Percentiles rank a stretch among this genome's conserved stretches.
Evolutionary conservation across 2,113 vertebrate species (phyloP).

Genomic region (Chiloscyllium plagiosum): DNA sequence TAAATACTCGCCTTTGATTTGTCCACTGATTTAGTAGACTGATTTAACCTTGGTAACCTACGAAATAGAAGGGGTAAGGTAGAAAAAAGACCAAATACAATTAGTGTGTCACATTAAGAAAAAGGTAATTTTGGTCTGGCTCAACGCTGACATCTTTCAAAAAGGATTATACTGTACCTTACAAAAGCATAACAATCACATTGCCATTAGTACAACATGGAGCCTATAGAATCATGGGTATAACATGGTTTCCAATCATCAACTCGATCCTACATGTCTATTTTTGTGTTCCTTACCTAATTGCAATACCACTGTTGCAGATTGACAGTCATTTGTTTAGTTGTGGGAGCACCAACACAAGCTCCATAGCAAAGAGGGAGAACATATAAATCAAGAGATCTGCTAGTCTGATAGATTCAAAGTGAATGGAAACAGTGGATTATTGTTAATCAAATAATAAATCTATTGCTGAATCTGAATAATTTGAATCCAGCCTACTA

Average conservation of each 20-base stretch:
- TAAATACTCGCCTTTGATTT: slow-evolving; percentile 24
- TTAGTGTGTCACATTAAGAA: not conserved
- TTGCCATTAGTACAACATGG: not conserved
- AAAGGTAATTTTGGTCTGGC: not conserved
- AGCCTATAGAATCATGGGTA: not conserved
- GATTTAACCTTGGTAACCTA: not conserved
- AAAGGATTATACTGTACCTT: no score
- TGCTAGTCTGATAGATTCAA: not conserved
- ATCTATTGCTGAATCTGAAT: not conserved
- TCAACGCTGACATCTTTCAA: not conserved
- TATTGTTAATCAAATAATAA: not conserved
- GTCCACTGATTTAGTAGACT: not conserved
- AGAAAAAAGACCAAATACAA: not conserved
- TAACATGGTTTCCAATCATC: not conserved
- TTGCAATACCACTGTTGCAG: not conserved
- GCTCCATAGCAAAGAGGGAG: not conserved
- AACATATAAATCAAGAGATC: not conserved
- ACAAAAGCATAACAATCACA: not conserved
- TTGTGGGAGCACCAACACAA: not conserved
- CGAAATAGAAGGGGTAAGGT: not conserved
- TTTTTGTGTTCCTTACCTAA: not conserved
- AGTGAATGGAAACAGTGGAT: not conserved
- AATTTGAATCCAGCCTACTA: not conserved
- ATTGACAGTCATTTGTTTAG: not conserved
- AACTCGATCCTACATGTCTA: not conserved